phyloP scores from a whole-genome alignment of 2,113 vertebrate species.

The Zingel zingel region DNA sequence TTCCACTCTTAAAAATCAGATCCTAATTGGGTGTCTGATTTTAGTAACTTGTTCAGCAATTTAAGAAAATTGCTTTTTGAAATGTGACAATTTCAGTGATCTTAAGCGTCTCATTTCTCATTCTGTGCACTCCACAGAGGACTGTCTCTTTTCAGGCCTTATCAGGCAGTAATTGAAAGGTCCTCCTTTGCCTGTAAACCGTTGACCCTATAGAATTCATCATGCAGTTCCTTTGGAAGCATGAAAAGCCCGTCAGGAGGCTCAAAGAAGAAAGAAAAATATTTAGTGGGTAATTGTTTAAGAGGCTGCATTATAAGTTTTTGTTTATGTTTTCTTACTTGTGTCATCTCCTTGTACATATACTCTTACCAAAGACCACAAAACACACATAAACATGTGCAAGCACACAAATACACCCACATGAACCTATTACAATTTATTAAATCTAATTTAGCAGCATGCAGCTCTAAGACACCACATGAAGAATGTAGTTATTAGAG shows the following conservation, averaged over 20 bases:
- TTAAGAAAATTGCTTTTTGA: conserved; percentile 81
- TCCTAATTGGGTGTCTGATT: conserved; percentile 84
- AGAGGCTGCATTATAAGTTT: not conserved
- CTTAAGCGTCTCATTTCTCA: conserved; percentile 76
- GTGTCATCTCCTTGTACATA: not conserved
- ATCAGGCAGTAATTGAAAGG: conserved; percentile 75
- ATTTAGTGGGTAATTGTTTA: conserved; percentile 28
- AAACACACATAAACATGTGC: not conserved
- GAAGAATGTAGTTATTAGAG: conserved; percentile 79
- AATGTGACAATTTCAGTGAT: conserved; percentile 77
- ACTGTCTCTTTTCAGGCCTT: conserved; percentile 69
- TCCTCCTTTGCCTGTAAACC: conserved; percentile 65
- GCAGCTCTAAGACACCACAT: conserved; percentile 61
- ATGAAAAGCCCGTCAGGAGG: conserved; percentile 30
- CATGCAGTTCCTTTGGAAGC: conserved; percentile 51
- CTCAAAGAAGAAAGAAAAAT: conserved; percentile 11
- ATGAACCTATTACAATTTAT: conserved; percentile 63
- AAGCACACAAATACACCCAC: conserved; percentile 18
- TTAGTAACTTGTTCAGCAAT: conserved; percentile 80
- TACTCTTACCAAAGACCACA: conserved; percentile 2
- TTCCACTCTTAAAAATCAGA: conserved; percentile 77
- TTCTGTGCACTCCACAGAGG: conserved; percentile 59
- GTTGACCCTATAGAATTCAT: conserved; percentile 59
- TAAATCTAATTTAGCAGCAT: conserved; percentile 60
- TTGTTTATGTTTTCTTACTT: not conserved